Base-by-base conservation (phyloP, 2,888 invertebrate genomes). In the Protophormia terraenovae region DNA sequence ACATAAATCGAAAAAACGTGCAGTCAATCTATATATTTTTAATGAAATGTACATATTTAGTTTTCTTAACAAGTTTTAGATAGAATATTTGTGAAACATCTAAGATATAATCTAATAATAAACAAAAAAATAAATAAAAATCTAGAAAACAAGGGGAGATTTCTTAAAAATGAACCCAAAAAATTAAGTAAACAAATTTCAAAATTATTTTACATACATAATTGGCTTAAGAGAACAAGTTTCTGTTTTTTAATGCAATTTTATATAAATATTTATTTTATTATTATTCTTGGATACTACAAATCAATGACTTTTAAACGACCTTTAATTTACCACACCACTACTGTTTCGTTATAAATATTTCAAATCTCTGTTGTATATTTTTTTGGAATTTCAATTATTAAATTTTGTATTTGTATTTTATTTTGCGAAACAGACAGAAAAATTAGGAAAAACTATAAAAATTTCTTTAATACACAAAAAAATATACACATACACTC, bases 241-340 rank as follows among this genome's bases (percentile, higher is more conserved):
- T 22, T 35, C n/a, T 45, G 3, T 4, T 73, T 66, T 10, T 41
- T 19, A n/a, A 5, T 50, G 75, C 71, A 82, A 62, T 66, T 64
- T 75, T 10, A 53, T 41, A 27, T 38, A 3, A 32, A 64, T 76
- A 69, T 22, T 64, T 5, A 24, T 32, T 67, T 41, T 45, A 5
- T 41, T 55, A 29, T 3, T n/a, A 41, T 83, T 73, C 7, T 53
- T 47, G 12, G 67, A 73, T 16, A 38, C 35, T 8, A 22, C 29
- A 64, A n/a, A 12, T 71, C 19, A 50, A 27, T 77, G 84, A 84
- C 84, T 77, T 84, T 41, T 41, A 84, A 81, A 81, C 72, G 84
- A 84, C 84, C 84, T 81, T 84, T 69, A 47, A 14, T 35, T 64
- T 24, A 50, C 12, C 47, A 32, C 22, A 64, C 1, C 14, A 35